These are phyloP conservation scores for Pelmatolapia mariae DNA, from an alignment of 2,113 vertebrate species.

Conservation along the genomic window DNA sequence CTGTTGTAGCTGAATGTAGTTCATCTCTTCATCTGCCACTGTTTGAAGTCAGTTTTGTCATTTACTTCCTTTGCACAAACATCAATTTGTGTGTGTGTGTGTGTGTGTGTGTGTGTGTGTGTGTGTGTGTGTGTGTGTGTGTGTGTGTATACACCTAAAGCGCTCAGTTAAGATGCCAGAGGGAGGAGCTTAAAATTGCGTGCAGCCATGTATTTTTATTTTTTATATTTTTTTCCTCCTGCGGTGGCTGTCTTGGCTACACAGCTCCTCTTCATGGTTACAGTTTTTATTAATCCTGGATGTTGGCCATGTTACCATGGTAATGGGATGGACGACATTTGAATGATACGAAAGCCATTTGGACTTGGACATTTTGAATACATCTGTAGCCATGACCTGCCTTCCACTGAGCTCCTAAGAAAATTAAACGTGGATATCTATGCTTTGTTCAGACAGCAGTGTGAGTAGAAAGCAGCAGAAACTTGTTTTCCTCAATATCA, in stretches of 20 bases:
- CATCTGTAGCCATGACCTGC: background rate
- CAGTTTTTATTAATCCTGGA: background rate
- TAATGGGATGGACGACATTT: background rate
- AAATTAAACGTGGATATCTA: background rate
- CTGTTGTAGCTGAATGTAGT: conserved; percentile 65
- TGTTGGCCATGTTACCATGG: background rate
- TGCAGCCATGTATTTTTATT: background rate
- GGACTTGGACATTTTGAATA: background rate
- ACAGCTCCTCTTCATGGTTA: background rate
- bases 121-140: background rate
- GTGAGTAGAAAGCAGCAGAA: background rate
- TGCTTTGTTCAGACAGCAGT: background rate
- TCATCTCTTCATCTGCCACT: conserved; percentile 36
- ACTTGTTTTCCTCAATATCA: background rate
- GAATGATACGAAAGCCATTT: background rate
- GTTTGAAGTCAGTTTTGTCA: conserved; percentile 14
- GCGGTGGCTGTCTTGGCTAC: background rate
- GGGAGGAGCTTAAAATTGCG: conserved; percentile 5
- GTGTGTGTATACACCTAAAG: background rate
- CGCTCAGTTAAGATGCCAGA: conserved; percentile 1
- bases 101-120: background rate
- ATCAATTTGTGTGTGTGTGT: background rate
- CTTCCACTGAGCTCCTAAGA: background rate
- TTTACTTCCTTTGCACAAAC: conserved; percentile 54
- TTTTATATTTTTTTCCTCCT: background rate